Conservation (phyloP, 2,888 invertebrate genomes). For the Temnothorax unifasciatus region DNA sequence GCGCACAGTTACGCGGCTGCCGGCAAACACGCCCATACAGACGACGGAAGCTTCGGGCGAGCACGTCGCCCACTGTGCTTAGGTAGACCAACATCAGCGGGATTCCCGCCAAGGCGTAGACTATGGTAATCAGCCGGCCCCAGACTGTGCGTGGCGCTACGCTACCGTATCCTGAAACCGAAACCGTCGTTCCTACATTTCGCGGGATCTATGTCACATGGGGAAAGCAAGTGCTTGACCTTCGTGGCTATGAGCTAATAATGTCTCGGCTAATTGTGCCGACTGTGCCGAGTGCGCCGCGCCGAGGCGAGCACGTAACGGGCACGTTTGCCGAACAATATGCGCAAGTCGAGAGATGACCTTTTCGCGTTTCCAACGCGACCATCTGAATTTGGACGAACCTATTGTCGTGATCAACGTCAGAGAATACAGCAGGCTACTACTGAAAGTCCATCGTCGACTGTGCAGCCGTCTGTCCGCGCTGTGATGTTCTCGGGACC, state of each 20-base stretch:
- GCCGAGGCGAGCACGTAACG: not conserved
- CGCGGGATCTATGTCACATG: not conserved
- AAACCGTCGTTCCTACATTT: not conserved
- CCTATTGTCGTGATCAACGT: slow-evolving; percentile 98
- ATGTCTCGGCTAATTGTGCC: not conserved
- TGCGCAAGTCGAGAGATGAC: not conserved
- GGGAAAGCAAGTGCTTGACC: not conserved
- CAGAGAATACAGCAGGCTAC: slow-evolving; percentile 96
- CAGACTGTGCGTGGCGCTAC: slow-evolving; percentile 93
- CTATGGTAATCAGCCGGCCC: slow-evolving; percentile 93
- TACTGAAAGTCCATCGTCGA: slow-evolving; percentile 96
- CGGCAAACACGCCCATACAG: slow-evolving; percentile 89
- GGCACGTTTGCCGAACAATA: not conserved
- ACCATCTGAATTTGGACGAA: slow-evolving; percentile 81
- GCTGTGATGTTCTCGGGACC: slow-evolving; percentile 73
- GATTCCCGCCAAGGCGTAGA: slow-evolving; percentile 95
- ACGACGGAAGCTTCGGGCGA: slow-evolving; percentile 93
- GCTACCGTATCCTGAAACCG: slow-evolving; percentile 92
- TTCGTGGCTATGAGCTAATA: not conserved
- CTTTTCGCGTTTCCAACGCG: not conserved
- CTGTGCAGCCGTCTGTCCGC: slow-evolving; percentile 85
- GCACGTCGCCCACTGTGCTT: slow-evolving; percentile 94
- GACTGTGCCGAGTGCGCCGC: too few relatives aligned
- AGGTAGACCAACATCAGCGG: slow-evolving; percentile 95
- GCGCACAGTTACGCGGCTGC: slow-evolving; percentile 81